Percentiles rank a stretch among this genome's conserved stretches.
Conservation (phyloP, 2,888 invertebrate genomes). For the Drosophila yooni region DNA sequence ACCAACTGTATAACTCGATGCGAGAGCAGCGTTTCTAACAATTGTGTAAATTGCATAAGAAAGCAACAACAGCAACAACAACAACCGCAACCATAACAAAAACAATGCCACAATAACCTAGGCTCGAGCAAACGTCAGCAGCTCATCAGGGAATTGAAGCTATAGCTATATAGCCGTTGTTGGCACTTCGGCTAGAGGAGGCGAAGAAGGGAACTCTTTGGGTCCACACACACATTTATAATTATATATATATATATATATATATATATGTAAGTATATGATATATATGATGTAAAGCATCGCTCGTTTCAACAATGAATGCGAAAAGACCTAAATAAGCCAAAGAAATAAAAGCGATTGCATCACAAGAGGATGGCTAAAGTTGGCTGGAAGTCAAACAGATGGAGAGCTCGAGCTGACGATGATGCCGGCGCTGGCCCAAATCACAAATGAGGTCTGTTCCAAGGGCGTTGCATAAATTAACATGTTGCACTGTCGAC, state of each 20-base stretch:
- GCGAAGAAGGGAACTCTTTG: neutral
- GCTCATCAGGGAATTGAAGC: constrained; percentile 50
- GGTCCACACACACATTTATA: neutral
- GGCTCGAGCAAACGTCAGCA: constrained; percentile 34
- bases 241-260: neutral
- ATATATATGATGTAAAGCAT: constrained; percentile 45
- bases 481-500: constrained; percentile 55
- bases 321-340: constrained; percentile 48
- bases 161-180: neutral
- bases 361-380: constrained; percentile 32
- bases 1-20: constrained; percentile 12
- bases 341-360: constrained; percentile 34
- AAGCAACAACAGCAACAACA: constrained; percentile 14
- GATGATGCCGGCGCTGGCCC: constrained; percentile 45
- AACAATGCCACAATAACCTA: constrained; percentile 1
- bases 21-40: constrained; percentile 56
- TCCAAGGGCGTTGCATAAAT: constrained; percentile 79
- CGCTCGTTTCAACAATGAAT: constrained; percentile 43
- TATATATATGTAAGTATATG: neutral
- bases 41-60: constrained; percentile 75
- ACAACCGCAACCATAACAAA: constrained; percentile 9
- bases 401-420: neutral
- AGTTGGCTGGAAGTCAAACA: neutral
- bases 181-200: neutral
- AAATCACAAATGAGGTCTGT: constrained; percentile 60